These are phyloP conservation scores for Chamaetylas fuelleborni DNA, from an alignment of 2,113 vertebrate genomes.

Conservation along the genomic window DNA sequence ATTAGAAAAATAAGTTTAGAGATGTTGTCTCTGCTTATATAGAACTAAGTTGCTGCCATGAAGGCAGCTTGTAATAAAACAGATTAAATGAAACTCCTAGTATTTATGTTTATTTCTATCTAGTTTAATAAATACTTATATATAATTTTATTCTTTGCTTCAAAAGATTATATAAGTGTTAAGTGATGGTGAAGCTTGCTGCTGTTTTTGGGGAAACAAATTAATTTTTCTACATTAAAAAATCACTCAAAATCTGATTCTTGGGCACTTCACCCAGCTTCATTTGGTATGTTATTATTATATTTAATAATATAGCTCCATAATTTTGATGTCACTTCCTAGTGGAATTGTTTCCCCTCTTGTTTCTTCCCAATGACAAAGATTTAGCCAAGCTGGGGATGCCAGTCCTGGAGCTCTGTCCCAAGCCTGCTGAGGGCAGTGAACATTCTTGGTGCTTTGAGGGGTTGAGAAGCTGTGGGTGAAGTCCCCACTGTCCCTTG, in stretches of 20 bases:
- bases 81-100: fast-evolving
- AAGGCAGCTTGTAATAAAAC: neutral
- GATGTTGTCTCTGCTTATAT: neutral
- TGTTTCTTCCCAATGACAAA: neutral
- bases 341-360: neutral
- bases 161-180: neutral
- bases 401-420: neutral
- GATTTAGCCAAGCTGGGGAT: neutral
- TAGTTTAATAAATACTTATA: neutral
- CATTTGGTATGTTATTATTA: neutral
- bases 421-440: neutral
- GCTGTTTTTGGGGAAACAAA: neutral
- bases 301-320: neutral
- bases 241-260: neutral
- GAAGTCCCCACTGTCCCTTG: neutral
- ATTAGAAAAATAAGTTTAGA: neutral
- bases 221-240: neutral
- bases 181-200: neutral
- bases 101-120: neutral
- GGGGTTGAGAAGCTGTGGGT: neutral
- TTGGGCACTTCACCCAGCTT: neutral
- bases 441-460: too few species aligned
- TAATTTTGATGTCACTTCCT: neutral
- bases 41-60: neutral
- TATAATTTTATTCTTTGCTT: neutral